These are phyloP conservation scores for Mustelus asterias DNA, from an alignment of 2,113 vertebrate genomes.

Conservation along the genomic window DNA sequence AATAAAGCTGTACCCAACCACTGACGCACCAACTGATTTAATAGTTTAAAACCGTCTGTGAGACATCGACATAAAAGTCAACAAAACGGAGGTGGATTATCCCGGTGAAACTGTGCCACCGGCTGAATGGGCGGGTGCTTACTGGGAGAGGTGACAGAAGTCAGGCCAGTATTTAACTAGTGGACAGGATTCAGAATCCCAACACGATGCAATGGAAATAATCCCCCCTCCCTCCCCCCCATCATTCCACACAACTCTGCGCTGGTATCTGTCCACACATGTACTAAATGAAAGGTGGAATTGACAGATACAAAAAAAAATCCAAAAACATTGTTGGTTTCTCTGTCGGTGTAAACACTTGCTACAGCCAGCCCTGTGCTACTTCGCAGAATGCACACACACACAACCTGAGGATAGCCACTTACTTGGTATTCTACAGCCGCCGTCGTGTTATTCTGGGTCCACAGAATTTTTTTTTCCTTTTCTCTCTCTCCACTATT, in stretches of 20 bases:
- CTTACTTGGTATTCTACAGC: slow-evolving; percentile 33
- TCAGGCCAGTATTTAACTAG: neutral
- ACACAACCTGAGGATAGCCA: neutral
- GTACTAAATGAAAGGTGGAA: neutral
- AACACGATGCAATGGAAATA: neutral
- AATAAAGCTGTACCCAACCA: neutral
- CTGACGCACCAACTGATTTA: slow-evolving; percentile 6
- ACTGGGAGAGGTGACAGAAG: neutral
- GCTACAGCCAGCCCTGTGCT: neutral
- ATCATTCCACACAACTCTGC: neutral
- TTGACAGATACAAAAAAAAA: too few relatives aligned
- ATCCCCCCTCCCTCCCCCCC: neutral
- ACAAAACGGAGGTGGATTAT: neutral
- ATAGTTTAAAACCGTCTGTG: neutral
- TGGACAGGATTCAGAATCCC: neutral
- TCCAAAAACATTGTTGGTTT: too few relatives aligned
- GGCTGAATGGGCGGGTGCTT: neutral
- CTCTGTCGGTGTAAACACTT: neutral
- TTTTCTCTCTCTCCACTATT: too few relatives aligned
- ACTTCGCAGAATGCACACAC: neutral
- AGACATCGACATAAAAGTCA: neutral
- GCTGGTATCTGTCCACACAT: neutral
- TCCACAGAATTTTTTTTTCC: neutral
- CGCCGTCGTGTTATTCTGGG: neutral
- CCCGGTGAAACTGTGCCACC: neutral